Conservation (phyloP, 2,113 vertebrate species). For the Myrmecobius fasciatus region DNA sequence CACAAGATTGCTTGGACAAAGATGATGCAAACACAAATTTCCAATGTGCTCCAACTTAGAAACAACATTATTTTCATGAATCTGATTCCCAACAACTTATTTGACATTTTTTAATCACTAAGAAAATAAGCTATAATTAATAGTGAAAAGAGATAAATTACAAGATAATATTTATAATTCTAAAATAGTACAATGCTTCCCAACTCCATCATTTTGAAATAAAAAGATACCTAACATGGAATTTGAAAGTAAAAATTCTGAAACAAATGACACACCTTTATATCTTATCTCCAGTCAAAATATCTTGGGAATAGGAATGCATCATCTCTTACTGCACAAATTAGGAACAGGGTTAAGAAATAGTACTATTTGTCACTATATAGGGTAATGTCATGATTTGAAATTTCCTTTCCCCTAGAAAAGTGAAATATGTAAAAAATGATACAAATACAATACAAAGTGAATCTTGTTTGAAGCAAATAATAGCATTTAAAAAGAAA, state of each 20-base stretch:
- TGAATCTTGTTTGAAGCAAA: slow-evolving; percentile 63
- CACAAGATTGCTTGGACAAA: neutral
- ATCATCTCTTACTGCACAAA: slow-evolving; percentile 66
- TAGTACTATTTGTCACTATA: slow-evolving; percentile 63
- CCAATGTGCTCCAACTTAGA: slow-evolving; percentile 49
- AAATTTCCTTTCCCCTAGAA: slow-evolving; percentile 58
- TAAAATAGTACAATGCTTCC: slow-evolving; percentile 53
- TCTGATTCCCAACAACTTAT: slow-evolving; percentile 40
- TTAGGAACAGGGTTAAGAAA: slow-evolving; percentile 65
- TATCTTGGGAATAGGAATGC: slow-evolving; percentile 54
- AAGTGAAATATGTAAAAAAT: slow-evolving; percentile 63
- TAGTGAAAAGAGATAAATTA: slow-evolving; percentile 12
- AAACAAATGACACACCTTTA: slow-evolving; percentile 67
- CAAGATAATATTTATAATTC: slow-evolving; percentile 43
- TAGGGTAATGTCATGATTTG: slow-evolving; percentile 57
- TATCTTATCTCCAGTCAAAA: slow-evolving; percentile 71
- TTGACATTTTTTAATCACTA: slow-evolving; percentile 54
- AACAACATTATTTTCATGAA: slow-evolving; percentile 5
- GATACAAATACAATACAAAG: slow-evolving; percentile 38
- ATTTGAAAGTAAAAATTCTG: slow-evolving; percentile 73
- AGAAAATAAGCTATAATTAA: slow-evolving; percentile 64
- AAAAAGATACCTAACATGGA: slow-evolving; percentile 49
- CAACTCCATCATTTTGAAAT: slow-evolving; percentile 37
- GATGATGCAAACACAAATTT: slow-evolving; percentile 18
- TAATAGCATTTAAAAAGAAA: slow-evolving; percentile 37